Conservation (phyloP, 2,113 vertebrate genomes). For the Sakesphorus luctuosus region DNA sequence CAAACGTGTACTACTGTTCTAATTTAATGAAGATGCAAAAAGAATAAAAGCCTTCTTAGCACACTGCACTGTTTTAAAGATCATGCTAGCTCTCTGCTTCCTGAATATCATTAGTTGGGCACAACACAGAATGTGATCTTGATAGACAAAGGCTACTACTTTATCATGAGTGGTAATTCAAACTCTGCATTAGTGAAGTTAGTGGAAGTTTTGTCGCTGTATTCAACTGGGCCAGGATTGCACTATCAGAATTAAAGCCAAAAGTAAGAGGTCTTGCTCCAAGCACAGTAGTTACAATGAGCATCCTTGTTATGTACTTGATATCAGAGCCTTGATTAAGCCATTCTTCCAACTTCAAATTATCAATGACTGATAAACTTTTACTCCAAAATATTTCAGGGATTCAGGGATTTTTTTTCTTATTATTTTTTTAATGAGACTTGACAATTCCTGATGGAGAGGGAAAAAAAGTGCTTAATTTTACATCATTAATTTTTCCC, state of each 20-base stretch:
- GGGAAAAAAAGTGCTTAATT: not conserved
- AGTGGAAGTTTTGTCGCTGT: not conserved
- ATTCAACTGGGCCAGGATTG: not conserved
- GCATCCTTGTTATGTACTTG: not conserved
- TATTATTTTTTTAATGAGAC: not conserved
- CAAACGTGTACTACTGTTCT: not conserved
- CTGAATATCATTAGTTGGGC: not conserved
- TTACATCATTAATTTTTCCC: not conserved
- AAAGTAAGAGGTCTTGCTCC: not conserved
- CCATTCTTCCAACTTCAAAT: not conserved
- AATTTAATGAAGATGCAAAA: not conserved
- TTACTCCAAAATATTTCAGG: not conserved
- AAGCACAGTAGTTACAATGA: not conserved
- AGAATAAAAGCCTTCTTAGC: not conserved
- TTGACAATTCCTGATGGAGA: not conserved
- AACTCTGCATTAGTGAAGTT: not conserved
- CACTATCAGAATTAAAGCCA: not conserved
- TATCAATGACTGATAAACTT: not conserved
- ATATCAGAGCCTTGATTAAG: not conserved
- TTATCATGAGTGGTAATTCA: not conserved
- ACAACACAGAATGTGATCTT: not conserved
- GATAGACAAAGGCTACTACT: not conserved
- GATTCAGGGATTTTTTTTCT: not conserved
- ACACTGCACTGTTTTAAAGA: not conserved
- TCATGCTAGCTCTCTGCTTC: not conserved